These are phyloP conservation scores for Brachymystax lenok DNA, from an alignment of 2,797 vertebrate species.

Conservation along the genomic window DNA sequence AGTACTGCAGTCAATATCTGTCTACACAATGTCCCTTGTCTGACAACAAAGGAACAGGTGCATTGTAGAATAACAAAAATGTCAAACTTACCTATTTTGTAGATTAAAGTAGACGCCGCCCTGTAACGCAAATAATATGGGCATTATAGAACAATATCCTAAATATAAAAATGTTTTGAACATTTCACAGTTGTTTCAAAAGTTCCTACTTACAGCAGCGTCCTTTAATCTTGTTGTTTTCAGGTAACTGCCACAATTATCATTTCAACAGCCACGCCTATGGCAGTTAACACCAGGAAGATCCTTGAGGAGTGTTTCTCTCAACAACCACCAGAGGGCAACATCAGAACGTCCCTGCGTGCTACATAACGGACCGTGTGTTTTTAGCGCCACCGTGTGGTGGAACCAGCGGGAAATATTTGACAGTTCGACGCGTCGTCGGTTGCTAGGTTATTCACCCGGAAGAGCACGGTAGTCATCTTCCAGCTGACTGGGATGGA, in stretches of 20 bases:
- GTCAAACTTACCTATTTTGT: constrained; percentile 59
- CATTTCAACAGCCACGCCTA: too few species aligned
- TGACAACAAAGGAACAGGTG: constrained; percentile 60
- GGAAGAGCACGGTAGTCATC: constrained; percentile 41
- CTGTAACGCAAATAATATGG: constrained; percentile 66
- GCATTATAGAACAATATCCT: not conserved
- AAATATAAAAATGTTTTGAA: too few species aligned
- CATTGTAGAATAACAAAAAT: constrained; percentile 27
- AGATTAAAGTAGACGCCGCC: constrained; percentile 83
- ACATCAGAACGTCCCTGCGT: not conserved
- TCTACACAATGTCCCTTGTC: not conserved
- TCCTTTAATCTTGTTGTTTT: constrained; percentile 76
- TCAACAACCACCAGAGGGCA: constrained; percentile 20
- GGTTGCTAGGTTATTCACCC: constrained; percentile 74
- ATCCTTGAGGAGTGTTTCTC: constrained; percentile 15
- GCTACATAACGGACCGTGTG: too few species aligned
- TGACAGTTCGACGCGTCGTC: constrained; percentile 54
- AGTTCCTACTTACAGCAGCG: constrained; percentile 80
- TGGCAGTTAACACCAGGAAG: constrained; percentile 44
- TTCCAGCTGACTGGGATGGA: constrained; percentile 1
- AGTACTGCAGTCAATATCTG: constrained; percentile 12
- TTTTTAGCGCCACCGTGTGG: not conserved
- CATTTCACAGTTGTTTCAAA: not conserved
- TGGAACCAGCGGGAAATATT: not conserved
- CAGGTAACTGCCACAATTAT: constrained; percentile 66